Evolutionary conservation across 2,113 vertebrate genomes (phyloP), one percentile per base, ranked within the genome.

Genomic region (Nicator chloris): DNA sequence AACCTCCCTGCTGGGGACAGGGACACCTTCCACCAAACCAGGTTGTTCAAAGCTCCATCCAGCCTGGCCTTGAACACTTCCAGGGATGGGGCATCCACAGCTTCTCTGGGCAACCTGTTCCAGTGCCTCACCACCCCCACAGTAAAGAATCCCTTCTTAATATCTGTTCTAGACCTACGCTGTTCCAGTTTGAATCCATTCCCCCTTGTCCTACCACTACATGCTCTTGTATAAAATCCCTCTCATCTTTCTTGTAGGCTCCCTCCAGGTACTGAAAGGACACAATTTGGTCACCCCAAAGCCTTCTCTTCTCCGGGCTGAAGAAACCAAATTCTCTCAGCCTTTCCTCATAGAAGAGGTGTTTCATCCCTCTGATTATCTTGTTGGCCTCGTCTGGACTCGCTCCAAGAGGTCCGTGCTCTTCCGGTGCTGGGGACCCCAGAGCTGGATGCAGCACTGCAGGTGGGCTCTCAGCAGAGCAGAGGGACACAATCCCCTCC

Each of bases 321-420:
- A 82, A 35, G 13, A 39, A 88, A 60, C 5, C 1, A 12, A 47
- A 35, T 31, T 30, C 35, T 45, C 53, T 8, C 37, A 51, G 20
- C 9, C 16, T n/a, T 45, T 53, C 20, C 45, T 45, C 16, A 8
- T 2, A 47, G 23, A 8, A 45, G 20, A 60, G 11, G 16, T 26
- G n/a, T 8, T 89, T 17, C n/a, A 53, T 60, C 11, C 24, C 6
- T 82, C 20, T n/a, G 3, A 7, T 45, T 12, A 2, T 28, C 33
- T 82, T n/a, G 13, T 7, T 45, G 69, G 7, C 16, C 11, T 59
- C 33, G 16, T 66, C 51, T n/a, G 68, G 10, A 53, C 20, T 39
- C 0, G 0, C 16, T 39, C 23, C 45, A 66, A 11, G 2, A 75
- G 24, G 15, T 59, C 15, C 1, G 1, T 9, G 44, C 17, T 28